Evolutionary conservation across 2,797 vertebrate genomes (phyloP), one percentile per base, ranked within the genome.

Genomic region (Alcedo atthis): DNA sequence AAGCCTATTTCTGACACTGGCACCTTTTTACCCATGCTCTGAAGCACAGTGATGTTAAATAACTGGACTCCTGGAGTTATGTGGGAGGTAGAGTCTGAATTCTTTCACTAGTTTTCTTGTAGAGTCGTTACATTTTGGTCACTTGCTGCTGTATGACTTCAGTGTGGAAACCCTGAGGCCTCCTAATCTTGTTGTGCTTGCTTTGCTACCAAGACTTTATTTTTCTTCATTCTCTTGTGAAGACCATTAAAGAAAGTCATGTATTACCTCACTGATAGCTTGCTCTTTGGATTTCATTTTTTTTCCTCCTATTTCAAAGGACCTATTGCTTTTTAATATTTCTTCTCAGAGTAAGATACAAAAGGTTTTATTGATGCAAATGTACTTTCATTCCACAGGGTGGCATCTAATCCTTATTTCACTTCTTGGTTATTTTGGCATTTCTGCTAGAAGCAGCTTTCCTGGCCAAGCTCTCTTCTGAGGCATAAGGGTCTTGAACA

Each of bases 381-480:
- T 67, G 26, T 67, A 37, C 61, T 90, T 83, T 75, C 51, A 51
- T 74, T 90, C 93, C 84, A 75, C 37, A 54, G 62, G 61, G 61
- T 89, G 79, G 81, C 85, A 86, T 57, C 42, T 91, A 43, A 51
- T 59, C 63, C 37, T 92, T 75, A 32, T 33, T 77, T 63, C 19
- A 35, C 3, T 58, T 70, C 49, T 88, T 8, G 0, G 13, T 87
- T 93, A 61, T 75, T 94, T 84, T 88, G 42, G 37, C 61, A 17
- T 79, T 88, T 80, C 87, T 83, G 54, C 54, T 84, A 37, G 57
- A 91, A 94, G 61, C n/a, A 45, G 62, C 58, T 82, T 84, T 87
- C 46, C 62, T 79, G 55, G 54, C 46, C 59, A 33, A 40, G 57
- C 63, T 77, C n/a, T 25, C 10, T 55, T 88, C 32, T 3, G 24